Percentiles rank a stretch among this genome's conserved stretches.
Conservation (phyloP, 2,113 vertebrate genomes). For the Octodon degus region DNA sequence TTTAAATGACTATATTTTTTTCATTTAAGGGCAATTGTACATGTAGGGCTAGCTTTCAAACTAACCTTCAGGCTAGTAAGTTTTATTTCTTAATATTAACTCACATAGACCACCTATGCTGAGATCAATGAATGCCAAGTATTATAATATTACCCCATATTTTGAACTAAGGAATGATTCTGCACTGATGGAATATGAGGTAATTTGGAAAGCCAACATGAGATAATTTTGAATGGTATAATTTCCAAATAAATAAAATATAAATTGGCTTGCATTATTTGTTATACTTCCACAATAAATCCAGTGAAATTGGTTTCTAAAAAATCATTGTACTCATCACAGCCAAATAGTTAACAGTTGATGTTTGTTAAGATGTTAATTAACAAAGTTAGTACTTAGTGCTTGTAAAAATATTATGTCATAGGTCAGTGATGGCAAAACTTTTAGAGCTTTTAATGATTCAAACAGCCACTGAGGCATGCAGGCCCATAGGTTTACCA, state of each 20-base stretch:
- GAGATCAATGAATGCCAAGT: background rate
- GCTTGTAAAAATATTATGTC: background rate
- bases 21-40: background rate
- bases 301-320: background rate
- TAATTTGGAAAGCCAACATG: background rate
- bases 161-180: slow-evolving; percentile 20
- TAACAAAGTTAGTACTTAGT: slow-evolving; percentile 8
- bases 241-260: slow-evolving; percentile 47
- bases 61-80: background rate
- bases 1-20: slow-evolving; percentile 51
- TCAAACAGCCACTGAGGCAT: background rate
- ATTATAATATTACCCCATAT: background rate
- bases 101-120: background rate
- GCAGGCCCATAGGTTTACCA: background rate
- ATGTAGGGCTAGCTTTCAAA: background rate
- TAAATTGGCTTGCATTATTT: background rate
- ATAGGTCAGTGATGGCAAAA: background rate
- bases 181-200: slow-evolving; percentile 32
- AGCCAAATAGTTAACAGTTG: background rate
- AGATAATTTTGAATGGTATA: slow-evolving; percentile 34
- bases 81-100: slow-evolving; percentile 52
- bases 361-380: background rate
- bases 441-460: background rate
- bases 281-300: slow-evolving; percentile 30
- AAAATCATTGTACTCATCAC: background rate